Percentiles rank a stretch among this genome's conserved stretches.
Conservation (phyloP, 2,797 vertebrate genomes). For the Avahi laniger region DNA sequence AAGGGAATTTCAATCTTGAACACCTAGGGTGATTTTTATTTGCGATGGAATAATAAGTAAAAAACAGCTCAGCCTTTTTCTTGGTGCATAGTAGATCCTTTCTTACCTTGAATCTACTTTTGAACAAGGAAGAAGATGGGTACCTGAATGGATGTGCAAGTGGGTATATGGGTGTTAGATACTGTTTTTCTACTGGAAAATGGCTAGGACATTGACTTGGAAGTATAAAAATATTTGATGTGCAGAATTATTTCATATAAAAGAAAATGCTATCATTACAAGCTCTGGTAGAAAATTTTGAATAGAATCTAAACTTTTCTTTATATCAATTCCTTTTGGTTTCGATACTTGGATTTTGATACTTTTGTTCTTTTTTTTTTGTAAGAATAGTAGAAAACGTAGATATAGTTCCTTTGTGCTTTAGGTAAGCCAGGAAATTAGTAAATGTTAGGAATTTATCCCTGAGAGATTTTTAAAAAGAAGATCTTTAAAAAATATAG, state of each 20-base stretch:
- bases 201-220: background rate
- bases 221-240: background rate
- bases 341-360: background rate
- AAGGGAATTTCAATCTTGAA: background rate
- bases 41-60: background rate
- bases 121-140: background rate
- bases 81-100: background rate
- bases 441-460: slow-evolving; percentile 22
- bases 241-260: background rate
- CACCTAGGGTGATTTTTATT: background rate
- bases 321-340: background rate
- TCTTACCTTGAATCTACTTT: background rate
- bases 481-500: background rate
- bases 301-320: background rate
- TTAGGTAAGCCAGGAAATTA: background rate
- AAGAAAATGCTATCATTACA: background rate
- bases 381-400: background rate
- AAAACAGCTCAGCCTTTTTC: background rate
- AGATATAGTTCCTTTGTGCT: background rate
- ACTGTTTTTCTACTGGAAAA: background rate
- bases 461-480: background rate
- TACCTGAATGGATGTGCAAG: background rate
- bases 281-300: background rate
- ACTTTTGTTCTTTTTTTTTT: background rate
- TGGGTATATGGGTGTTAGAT: background rate